A percentile compares a stretch with the other conserved stretches of the same genome.
phyloP scores from a whole-genome alignment of 2,888 invertebrate genomes.

The Diadromus collaris region DNA sequence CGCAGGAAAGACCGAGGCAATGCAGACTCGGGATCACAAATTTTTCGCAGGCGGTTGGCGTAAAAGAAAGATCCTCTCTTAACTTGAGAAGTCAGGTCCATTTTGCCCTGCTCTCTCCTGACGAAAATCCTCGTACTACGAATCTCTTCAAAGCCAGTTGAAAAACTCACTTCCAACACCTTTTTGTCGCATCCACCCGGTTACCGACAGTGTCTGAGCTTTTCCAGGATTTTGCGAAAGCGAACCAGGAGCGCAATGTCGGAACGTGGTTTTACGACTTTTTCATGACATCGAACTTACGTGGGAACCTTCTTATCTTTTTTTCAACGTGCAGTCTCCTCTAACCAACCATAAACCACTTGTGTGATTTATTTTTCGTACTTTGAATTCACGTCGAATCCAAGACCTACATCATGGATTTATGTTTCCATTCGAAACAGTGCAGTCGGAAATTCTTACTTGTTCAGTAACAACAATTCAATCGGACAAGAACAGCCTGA shows the following conservation, averaged over 20 bases:
- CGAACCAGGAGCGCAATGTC: background rate
- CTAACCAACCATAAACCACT: slow-evolving; percentile 1
- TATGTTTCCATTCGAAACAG: background rate
- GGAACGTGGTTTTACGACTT: background rate
- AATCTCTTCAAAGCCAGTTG: background rate
- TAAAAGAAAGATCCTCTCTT: background rate
- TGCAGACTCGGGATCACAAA: background rate
- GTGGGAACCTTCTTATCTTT: background rate
- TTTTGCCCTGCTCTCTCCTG: no score
- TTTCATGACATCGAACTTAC: background rate
- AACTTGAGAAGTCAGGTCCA: background rate
- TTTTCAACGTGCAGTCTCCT: background rate
- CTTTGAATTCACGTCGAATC: background rate
- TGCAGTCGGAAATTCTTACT: background rate
- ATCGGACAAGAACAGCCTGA: background rate
- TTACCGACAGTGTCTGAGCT: background rate
- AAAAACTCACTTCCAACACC: slow-evolving; percentile 21
- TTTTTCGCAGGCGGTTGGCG: background rate
- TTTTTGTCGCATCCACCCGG: background rate
- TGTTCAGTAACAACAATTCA: slow-evolving; percentile 18
- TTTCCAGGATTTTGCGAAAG: slow-evolving; percentile 6
- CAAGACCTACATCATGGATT: background rate
- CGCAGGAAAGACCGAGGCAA: background rate
- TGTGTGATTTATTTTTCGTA: background rate
- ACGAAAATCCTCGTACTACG: slow-evolving; percentile 5